Conservation (phyloP, 2,888 invertebrate genomes). For the Acronicta alni region DNA sequence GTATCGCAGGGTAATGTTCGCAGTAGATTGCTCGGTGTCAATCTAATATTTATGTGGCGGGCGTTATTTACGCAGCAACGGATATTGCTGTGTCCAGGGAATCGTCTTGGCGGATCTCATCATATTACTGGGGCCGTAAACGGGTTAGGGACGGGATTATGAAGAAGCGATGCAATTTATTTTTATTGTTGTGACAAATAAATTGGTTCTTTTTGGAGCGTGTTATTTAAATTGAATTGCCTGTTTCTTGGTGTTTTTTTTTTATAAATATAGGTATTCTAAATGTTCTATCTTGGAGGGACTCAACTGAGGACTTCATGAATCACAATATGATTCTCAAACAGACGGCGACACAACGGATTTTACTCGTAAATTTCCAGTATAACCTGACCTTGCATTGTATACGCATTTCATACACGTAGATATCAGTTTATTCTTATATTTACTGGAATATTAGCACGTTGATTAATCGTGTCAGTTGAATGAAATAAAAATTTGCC, state of each 20-base stretch:
- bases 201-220: slow-evolving; percentile 46
- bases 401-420: too few relatives aligned
- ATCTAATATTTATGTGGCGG: slow-evolving; percentile 77
- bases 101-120: slow-evolving; percentile 68
- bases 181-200: slow-evolving; percentile 56
- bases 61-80: slow-evolving; percentile 71
- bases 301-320: too few relatives aligned
- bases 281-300: too few relatives aligned
- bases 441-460: too few relatives aligned
- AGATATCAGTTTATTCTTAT: too few relatives aligned
- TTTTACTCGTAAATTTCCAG: too few relatives aligned
- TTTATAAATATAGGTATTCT: neutral
- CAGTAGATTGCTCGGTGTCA: slow-evolving; percentile 75
- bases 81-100: slow-evolving; percentile 73
- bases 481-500: too few relatives aligned
- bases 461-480: too few relatives aligned
- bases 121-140: slow-evolving; percentile 66
- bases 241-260: slow-evolving; percentile 28
- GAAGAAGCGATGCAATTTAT: slow-evolving; percentile 57
- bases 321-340: too few relatives aligned
- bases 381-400: too few relatives aligned
- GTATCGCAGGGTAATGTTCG: slow-evolving; percentile 65
- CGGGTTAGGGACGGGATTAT: slow-evolving; percentile 63
- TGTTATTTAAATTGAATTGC: slow-evolving; percentile 51
- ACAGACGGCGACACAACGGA: too few relatives aligned